These are phyloP conservation scores for Chaetodon trifasciatus DNA, from an alignment of 2,797 vertebrate genomes.

Conservation along the genomic window DNA sequence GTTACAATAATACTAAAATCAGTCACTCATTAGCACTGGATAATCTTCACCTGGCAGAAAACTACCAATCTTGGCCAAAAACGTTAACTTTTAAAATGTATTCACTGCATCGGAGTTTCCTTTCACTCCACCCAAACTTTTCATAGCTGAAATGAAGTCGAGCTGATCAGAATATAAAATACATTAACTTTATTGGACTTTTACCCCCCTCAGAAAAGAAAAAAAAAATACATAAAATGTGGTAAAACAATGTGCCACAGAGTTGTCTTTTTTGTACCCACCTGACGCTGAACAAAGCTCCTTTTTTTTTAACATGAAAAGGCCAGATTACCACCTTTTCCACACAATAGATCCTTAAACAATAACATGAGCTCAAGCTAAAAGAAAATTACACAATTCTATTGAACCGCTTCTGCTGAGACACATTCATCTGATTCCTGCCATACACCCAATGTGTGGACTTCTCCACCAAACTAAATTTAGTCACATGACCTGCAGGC, in stretches of 20 bases:
- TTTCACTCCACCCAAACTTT: slow-evolving; percentile 2
- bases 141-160: slow-evolving; percentile 12
- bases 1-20: slow-evolving; percentile 67
- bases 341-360: neutral
- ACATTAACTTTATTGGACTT: slow-evolving; percentile 48
- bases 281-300: slow-evolving; percentile 10
- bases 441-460: neutral
- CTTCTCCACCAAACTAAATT: neutral
- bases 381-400: slow-evolving; percentile 8
- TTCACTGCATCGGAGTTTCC: slow-evolving; percentile 54
- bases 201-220: neutral
- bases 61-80: slow-evolving; percentile 38
- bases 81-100: slow-evolving; percentile 44
- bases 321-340: neutral
- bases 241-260: slow-evolving; percentile 5
- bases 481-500: slow-evolving; percentile 11
- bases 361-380: slow-evolving; percentile 27
- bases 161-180: slow-evolving; percentile 42
- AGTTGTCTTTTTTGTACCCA: slow-evolving; percentile 10
- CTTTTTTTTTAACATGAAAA: slow-evolving; percentile 20
- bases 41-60: slow-evolving; percentile 43
- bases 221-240: slow-evolving; percentile 25
- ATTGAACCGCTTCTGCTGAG: slow-evolving; percentile 11
- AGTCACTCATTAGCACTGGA: slow-evolving; percentile 43
- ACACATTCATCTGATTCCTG: neutral